phyloP scores from a whole-genome alignment of 2,113 vertebrate species.

The Acanthisitta chloris region DNA sequence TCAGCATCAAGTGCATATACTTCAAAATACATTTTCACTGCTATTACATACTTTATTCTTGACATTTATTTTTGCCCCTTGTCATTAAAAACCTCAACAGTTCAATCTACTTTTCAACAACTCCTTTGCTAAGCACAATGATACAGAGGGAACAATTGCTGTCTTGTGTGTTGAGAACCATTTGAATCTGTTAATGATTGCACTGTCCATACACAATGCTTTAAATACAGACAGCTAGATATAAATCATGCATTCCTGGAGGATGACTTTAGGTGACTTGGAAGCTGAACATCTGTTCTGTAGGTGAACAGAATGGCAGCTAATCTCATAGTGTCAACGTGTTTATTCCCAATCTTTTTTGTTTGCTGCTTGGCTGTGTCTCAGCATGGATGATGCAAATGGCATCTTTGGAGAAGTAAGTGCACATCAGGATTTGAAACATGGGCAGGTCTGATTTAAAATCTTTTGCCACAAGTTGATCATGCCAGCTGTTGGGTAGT shows the following conservation, averaged over 20 bases:
- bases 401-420: not conserved
- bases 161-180: not conserved
- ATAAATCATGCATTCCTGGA: not conserved
- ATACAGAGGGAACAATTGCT: not conserved
- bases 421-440: constrained; percentile 2
- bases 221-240: not conserved
- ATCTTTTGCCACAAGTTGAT: constrained; percentile 11
- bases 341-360: constrained; percentile 30
- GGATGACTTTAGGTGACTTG: constrained; percentile 41
- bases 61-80: not conserved
- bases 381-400: constrained; percentile 14
- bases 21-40: not conserved
- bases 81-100: not conserved
- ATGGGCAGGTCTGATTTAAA: not conserved
- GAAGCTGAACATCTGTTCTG: constrained; percentile 69
- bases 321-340: constrained; percentile 42
- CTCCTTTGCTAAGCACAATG: not conserved
- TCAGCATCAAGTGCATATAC: not conserved
- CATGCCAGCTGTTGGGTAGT: constrained; percentile 44
- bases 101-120: not conserved
- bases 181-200: not conserved
- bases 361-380: constrained; percentile 27
- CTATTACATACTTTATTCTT: not conserved
- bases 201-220: not conserved
- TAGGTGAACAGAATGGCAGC: constrained; percentile 57